These are phyloP conservation scores for Agrilus planipennis DNA, from an alignment of 1,140 invertebrate genomes.

Conservation along the genomic window DNA sequence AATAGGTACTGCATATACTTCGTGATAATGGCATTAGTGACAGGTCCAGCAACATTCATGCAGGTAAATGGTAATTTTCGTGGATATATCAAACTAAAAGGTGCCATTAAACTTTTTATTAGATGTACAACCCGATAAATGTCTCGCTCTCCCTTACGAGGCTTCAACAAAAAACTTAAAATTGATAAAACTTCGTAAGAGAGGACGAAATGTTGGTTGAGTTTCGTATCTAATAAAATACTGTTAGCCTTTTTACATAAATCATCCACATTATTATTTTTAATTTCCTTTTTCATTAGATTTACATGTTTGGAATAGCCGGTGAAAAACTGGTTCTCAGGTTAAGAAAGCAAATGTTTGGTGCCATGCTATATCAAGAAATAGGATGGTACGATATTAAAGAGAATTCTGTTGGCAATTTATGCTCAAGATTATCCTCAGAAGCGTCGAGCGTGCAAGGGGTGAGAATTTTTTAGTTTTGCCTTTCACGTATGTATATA, in stretches of 20 bases:
- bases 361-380: slow-evolving; percentile 66
- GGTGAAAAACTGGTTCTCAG: slow-evolving; percentile 65
- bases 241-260: too few relatives aligned
- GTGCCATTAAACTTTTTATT: too few relatives aligned
- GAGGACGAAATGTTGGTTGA: too few relatives aligned
- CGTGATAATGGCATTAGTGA: slow-evolving; percentile 57
- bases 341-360: slow-evolving; percentile 53
- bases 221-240: too few relatives aligned
- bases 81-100: slow-evolving; percentile 2
- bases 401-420: slow-evolving; percentile 61
- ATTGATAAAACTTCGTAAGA: too few relatives aligned
- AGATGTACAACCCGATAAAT: too few relatives aligned
- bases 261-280: too few relatives aligned
- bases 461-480: slow-evolving; percentile 34
- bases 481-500: background rate
- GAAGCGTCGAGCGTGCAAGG: slow-evolving; percentile 75
- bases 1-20: slow-evolving; percentile 54
- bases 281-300: slow-evolving; percentile 25
- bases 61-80: slow-evolving; percentile 34
- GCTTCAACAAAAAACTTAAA: too few relatives aligned
- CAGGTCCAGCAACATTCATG: slow-evolving; percentile 55
- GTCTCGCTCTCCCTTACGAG: too few relatives aligned
- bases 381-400: slow-evolving; percentile 72
- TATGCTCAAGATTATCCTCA: slow-evolving; percentile 64
- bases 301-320: slow-evolving; percentile 65